Base-by-base conservation (phyloP, 2,113 vertebrate genomes). In the Rhagologus leucostigma region DNA sequence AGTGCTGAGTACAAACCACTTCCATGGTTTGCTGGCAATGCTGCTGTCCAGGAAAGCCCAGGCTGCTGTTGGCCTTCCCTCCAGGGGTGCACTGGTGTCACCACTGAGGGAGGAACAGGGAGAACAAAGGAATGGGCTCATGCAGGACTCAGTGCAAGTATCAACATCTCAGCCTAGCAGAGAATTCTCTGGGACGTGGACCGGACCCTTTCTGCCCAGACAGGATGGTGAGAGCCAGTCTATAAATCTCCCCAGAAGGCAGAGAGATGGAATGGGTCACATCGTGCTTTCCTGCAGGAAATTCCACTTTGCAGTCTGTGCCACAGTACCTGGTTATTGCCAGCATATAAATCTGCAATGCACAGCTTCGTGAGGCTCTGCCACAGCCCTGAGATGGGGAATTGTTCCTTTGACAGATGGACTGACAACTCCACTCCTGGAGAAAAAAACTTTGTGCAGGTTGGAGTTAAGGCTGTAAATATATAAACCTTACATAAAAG, bases 351-450 rank as follows among this genome's bases (percentile, higher is more conserved):
- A 94, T 96, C 91, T 96, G 84, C 59, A 81, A 65, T 64, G 68
- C 73, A 33, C 77, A 57, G 84, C 78, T 91, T 53, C 39, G 13
- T 57, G 95, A 86, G 65, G 55, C 78, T 84, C 24, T 49, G 53
- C 76, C 84, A 64, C 90, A 84, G 84, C 55, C 42, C 10, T 23
- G 41, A 70, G 89, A 86, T 23, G 63, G 87, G 78, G 81, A 80
- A 87, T 73, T 81, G 88, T 37, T 87, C 76, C 81, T 23, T 37
- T 94, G 94, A 96, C 93, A 94, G 94, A 95, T 96, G 94, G 77
- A 91, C 89, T 81, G 89, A 94, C 90, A 94, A 75, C 74, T 63
- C 33, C 44, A 76, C 75, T 93, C 84, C 89, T 82, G 63, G 59
- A 91, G 92, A 93, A 96, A 91, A 84, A 84, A 93, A 53, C 49